Base-by-base conservation (phyloP, 1,140 invertebrate genomes). In the Plectrocnemia conspersa region DNA sequence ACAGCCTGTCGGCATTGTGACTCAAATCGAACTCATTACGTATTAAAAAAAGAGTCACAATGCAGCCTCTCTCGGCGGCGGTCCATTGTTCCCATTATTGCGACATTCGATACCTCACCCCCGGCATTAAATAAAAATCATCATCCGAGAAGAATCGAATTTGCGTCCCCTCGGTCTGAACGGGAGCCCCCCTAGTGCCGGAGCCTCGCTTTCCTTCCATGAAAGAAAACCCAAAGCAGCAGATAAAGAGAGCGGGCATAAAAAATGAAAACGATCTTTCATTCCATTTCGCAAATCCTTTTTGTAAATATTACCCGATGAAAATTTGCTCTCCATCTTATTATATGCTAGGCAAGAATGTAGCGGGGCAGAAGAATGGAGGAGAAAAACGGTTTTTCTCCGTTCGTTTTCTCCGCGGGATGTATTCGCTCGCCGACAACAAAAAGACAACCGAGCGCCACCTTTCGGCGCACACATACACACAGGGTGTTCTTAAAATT, bases 221-320 rank as follows among this genome's bases (percentile, higher is more conserved):
- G 52, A 52, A 54, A 58, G 27, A 47, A 53, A 50, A 40, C 50
- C 44, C 57, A 18, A 19, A 11, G n/a, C 49, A 60, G 58, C 49
- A 60, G 58, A 60, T 60, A 60, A 60, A 60, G 58, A n/a, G n/a
- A 60, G 46, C 58, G 48, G 54, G 54, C 52, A 57, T 61, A 61
- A 61, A 61, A 61, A 61, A 61, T 61, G 59, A 61, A 61, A 61
- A 61, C 59, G 59, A 61, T 61, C 59, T 61, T 61, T 61, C 59
- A 61, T 61, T 61, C 59, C 59, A 61, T 61, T 61, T 61, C 54
- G 59, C 45, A 61, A 61, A 61, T 61, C 59, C 59, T 61, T 61
- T 61, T 57, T 54, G 59, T 61, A 61, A 61, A 61, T 61, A 61
- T 61, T 61, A 61, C 59, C 59, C 59, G 59, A 61, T 57, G 59